These are phyloP conservation scores for Crotophaga sulcirostris DNA, from an alignment of 2,113 vertebrate species.

Conservation along the genomic window DNA sequence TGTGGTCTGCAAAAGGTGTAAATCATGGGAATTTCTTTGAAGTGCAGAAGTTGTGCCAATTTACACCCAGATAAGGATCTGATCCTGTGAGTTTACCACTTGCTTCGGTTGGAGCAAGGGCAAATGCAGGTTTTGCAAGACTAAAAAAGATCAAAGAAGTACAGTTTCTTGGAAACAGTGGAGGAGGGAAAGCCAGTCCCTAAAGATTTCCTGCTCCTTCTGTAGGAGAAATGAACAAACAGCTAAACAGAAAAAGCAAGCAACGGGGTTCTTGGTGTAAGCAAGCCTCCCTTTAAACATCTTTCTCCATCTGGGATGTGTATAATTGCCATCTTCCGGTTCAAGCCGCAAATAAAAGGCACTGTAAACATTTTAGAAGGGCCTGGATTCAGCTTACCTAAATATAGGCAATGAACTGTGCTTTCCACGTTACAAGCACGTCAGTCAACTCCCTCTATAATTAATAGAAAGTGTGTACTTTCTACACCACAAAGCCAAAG, in stretches of 20 bases:
- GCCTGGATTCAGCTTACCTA: constrained; percentile 30
- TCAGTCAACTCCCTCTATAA: background rate
- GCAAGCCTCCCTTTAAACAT: constrained; percentile 21
- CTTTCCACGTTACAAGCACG: background rate
- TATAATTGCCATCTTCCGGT: constrained; percentile 26
- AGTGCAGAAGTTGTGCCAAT: background rate
- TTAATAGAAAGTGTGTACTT: background rate
- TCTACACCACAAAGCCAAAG: background rate
- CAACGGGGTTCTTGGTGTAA: constrained; percentile 5
- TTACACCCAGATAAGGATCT: constrained; percentile 5
- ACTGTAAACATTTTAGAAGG: constrained; percentile 43
- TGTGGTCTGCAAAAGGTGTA: background rate
- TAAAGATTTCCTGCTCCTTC: constrained; percentile 45
- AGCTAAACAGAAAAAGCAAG: constrained; percentile 18
- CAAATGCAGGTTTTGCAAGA: background rate
- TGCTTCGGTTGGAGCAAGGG: background rate
- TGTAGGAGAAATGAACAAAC: constrained; percentile 36
- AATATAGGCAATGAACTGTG: constrained; percentile 43
- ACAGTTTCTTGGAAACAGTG: constrained; percentile 14
- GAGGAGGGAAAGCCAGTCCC: background rate
- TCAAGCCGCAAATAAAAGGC: constrained; percentile 21
- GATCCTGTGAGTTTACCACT: background rate
- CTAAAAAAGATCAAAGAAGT: constrained; percentile 37
- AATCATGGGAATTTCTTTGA: background rate
- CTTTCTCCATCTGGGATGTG: constrained; percentile 30